Conservation (phyloP, 2,888 invertebrate genomes). For the Drosophila rubida region DNA sequence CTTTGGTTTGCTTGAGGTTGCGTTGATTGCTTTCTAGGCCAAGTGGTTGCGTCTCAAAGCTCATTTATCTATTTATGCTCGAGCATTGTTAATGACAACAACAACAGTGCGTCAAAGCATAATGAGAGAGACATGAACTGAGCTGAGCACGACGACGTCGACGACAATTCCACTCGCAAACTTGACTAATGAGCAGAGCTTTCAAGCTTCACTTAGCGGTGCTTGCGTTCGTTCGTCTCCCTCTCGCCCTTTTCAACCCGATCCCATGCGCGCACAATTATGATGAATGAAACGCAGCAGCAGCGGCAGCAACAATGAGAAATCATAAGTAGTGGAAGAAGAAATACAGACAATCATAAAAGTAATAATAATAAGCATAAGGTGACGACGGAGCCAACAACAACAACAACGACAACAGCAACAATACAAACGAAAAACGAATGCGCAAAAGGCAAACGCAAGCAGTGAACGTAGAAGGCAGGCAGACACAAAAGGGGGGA, state of each 20-base stretch:
- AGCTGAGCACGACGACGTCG: slow-evolving; percentile 11
- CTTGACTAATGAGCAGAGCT: slow-evolving; percentile 70
- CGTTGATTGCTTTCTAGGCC: slow-evolving; percentile 77
- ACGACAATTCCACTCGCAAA: slow-evolving; percentile 46
- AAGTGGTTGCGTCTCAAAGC: slow-evolving; percentile 59
- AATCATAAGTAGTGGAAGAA: slow-evolving; percentile 71
- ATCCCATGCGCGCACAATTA: slow-evolving; percentile 32
- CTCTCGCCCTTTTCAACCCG: slow-evolving; percentile 1
- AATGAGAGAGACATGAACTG: slow-evolving; percentile 72
- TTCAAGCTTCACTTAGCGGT: slow-evolving; percentile 71
- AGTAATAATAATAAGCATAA: slow-evolving; percentile 76
- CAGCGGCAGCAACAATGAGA: slow-evolving; percentile 61
- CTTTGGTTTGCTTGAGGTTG: slow-evolving; percentile 26
- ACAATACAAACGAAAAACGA: slow-evolving; percentile 53
- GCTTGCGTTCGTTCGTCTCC: slow-evolving; percentile 40
- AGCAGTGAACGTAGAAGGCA: slow-evolving; percentile 13
- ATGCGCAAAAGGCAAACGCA: slow-evolving; percentile 73
- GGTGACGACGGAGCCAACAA: slow-evolving; percentile 71
- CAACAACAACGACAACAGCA: slow-evolving; percentile 1
- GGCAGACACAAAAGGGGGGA: neutral
- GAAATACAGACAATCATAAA: slow-evolving; percentile 67
- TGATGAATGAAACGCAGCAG: slow-evolving; percentile 73
- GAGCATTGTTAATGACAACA: slow-evolving; percentile 68
- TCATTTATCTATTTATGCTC: slow-evolving; percentile 52
- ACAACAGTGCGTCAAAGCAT: slow-evolving; percentile 50